Conservation (phyloP, 1,140 invertebrate genomes). For the Drosophila ananassae region DNA sequence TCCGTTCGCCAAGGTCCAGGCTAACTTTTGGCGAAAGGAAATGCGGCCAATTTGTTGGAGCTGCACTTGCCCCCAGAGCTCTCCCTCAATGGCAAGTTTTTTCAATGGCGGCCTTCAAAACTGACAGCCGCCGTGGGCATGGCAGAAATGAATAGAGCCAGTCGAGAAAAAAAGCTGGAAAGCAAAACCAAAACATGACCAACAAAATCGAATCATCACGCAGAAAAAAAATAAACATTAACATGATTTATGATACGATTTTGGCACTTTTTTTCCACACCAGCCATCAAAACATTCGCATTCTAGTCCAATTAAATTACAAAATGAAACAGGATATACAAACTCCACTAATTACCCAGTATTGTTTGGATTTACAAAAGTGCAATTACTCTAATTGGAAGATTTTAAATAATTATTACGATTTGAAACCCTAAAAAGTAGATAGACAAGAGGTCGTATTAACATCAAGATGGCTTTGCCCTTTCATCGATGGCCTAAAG, state of each 20-base stretch:
- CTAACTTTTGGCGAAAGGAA: constrained; percentile 58
- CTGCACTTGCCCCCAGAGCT: constrained; percentile 26
- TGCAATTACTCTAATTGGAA: neutral
- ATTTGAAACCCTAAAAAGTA: neutral
- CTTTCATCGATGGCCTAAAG: constrained; percentile 2
- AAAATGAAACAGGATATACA: neutral
- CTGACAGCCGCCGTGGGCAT: constrained; percentile 65
- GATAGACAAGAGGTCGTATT: neutral
- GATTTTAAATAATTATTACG: neutral
- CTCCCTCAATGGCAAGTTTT: neutral
- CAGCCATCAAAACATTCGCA: constrained; percentile 12
- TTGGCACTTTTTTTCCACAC: neutral
- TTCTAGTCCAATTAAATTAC: constrained; percentile 64
- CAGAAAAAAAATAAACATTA: constrained; percentile 48
- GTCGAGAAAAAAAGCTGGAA: constrained; percentile 14
- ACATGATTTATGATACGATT: constrained; percentile 68
- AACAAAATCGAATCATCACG: constrained; percentile 34
- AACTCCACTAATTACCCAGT: neutral
- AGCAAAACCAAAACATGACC: constrained; percentile 12
- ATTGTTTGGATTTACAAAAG: neutral
- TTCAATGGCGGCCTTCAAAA: constrained; percentile 62
- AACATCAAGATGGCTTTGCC: neutral
- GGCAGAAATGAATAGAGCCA: constrained; percentile 34
- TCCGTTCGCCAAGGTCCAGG: constrained; percentile 18
- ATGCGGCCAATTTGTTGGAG: constrained; percentile 75